phyloP scores from a whole-genome alignment of 2,113 vertebrate species.

The Anhinga anhinga region DNA sequence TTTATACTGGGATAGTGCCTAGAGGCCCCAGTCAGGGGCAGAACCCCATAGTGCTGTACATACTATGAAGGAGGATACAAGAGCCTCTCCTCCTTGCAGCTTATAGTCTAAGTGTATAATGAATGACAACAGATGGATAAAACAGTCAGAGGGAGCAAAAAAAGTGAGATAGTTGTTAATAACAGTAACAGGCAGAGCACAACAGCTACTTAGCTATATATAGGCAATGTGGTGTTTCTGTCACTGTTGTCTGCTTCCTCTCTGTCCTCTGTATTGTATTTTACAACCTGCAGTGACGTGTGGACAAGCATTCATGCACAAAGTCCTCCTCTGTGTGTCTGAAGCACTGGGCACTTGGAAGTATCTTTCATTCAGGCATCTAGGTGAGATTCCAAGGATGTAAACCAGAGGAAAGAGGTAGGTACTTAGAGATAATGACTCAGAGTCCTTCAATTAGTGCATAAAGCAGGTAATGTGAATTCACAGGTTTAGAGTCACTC shows the following conservation, averaged over 20 bases:
- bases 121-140: not conserved
- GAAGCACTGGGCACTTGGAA: not conserved
- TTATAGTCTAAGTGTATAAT: not conserved
- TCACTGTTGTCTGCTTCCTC: not conserved
- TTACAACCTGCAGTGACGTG: not conserved
- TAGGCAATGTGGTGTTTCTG: not conserved
- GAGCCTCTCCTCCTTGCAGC: not conserved
- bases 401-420: not conserved
- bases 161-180: not conserved
- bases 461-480: not conserved
- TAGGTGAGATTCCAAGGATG: not conserved
- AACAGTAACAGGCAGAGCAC: not conserved
- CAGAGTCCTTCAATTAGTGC: not conserved
- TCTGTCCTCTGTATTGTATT: not conserved
- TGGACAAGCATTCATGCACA: not conserved
- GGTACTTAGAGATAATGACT: not conserved
- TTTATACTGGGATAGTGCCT: conserved; percentile 45
- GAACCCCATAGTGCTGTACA: not conserved
- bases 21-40: not conserved
- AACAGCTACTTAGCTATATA: not conserved
- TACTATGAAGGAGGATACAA: not conserved
- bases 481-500: not conserved
- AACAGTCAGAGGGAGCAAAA: not conserved
- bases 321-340: not conserved
- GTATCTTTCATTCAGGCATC: not conserved